Evolutionary conservation across 2,888 invertebrate genomes (phyloP).

Genomic region (Cremastobaeus sp.): DNA sequence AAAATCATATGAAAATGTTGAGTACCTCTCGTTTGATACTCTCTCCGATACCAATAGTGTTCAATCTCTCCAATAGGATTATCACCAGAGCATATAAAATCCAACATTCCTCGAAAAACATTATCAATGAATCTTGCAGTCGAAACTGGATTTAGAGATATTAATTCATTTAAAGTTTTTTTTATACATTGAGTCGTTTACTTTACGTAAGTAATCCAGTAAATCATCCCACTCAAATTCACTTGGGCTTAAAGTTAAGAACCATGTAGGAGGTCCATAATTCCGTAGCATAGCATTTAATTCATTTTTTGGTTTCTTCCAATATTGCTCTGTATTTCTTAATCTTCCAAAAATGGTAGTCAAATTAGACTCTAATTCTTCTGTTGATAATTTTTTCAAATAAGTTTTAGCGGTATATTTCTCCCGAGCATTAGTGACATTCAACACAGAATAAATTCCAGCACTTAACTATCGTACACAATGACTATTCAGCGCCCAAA

Average conservation of each 20-base stretch:
- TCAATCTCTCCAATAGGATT: constrained; percentile 11
- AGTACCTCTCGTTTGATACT: constrained; percentile 10
- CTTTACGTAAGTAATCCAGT: constrained; percentile 63
- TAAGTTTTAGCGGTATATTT: not conserved
- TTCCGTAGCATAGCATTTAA: constrained; percentile 61
- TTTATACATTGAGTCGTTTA: constrained; percentile 63
- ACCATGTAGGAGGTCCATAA: constrained; percentile 66
- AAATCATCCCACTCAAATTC: constrained; percentile 65
- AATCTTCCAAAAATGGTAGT: constrained; percentile 61
- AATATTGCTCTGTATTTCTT: constrained; percentile 62
- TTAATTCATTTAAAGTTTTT: constrained; percentile 60
- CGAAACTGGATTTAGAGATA: constrained; percentile 70
- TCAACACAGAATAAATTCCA: too few relatives aligned
- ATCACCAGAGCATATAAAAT: constrained; percentile 2
- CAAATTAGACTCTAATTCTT: constrained; percentile 55
- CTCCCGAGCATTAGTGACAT: not conserved
- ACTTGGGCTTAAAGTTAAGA: constrained; percentile 64
- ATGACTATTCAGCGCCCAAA: too few relatives aligned
- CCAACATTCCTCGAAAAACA: not conserved
- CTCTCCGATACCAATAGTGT: constrained; percentile 1
- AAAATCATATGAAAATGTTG: constrained; percentile 63
- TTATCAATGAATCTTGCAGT: constrained; percentile 65
- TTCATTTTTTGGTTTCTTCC: constrained; percentile 58
- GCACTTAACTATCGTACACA: too few relatives aligned
- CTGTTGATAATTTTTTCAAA: constrained; percentile 43